Evolutionary conservation across 2,113 vertebrate genomes (phyloP), one percentile per base, ranked within the genome.

Genomic region (Phycodurus eques): DNA sequence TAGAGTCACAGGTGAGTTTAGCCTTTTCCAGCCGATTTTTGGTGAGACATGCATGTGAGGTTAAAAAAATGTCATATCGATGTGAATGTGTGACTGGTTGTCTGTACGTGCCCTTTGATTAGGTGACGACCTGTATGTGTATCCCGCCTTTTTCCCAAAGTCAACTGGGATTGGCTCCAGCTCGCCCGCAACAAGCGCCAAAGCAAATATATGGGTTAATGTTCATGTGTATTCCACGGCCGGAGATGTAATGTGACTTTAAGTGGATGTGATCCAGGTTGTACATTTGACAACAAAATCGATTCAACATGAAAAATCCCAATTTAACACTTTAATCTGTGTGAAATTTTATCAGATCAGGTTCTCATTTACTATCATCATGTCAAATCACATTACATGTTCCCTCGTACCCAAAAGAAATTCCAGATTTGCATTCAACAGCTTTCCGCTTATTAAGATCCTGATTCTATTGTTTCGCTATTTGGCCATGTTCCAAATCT

Each of bases 401-500:
- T 35, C 27, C 56, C 22, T 5, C 12, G 10, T 13, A 17, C 33
- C 59, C 59, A 17, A 61, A 61, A 35, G 6, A 35, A 61, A 35
- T 59, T 59, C 22, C 56, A 14, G 56, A 59, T 61, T 61, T 61
- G 59, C 6, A 19, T 61, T 61, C 59, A 17, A 61, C 13, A 6
- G 6, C 31, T 61, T 61, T 61, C 31, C 8, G 31, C 31, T 35
- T 39, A 17, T 61, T 61, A 33, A 61, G 7, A 8, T 61, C 8
- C 14, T 60, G 27, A 35, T 61, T 61, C 11, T 33, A 61, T 61
- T 61, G 31, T 35, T 61, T 35, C 6, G 15, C 59, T 60, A 22
- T 15, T 60, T 61, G n/a, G 2, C 39, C 3, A n/a, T 65, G 63
- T 78, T 62, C 57, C 39, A 62, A 73, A 56, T 83, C 66, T 68